Conservation (phyloP, 2,113 vertebrate species). For the Chroicocephalus ridibundus region DNA sequence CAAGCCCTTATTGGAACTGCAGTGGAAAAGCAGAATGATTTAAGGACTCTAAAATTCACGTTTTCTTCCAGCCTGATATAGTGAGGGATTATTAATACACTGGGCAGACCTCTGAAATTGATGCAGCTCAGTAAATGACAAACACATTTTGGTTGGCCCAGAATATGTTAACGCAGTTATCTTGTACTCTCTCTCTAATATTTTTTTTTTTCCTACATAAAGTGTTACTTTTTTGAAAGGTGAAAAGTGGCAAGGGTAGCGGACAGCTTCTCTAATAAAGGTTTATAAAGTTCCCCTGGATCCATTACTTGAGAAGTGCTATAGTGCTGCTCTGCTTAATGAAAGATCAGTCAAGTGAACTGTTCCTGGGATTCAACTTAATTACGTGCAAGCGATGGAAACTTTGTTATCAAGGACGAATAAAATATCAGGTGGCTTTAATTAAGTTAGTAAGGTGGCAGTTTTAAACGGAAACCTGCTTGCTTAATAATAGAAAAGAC, state of each 20-base stretch:
- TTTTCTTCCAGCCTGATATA: background rate
- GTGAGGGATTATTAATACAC: background rate
- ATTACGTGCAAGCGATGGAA: background rate
- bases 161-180: background rate
- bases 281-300: background rate
- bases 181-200: background rate
- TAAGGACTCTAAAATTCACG: background rate
- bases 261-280: background rate
- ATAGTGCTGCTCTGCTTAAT: background rate
- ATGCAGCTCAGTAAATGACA: background rate
- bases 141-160: background rate
- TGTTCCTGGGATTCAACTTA: background rate
- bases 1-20: background rate
- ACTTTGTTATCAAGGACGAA: background rate
- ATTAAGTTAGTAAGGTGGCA: background rate
- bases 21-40: background rate
- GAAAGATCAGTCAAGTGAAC: background rate
- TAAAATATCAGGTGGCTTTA: background rate
- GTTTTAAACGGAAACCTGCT: conserved; percentile 8
- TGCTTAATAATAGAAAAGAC: background rate
- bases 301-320: background rate
- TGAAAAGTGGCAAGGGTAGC: background rate
- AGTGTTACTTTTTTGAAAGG: background rate
- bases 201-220: background rate
- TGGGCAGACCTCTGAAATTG: background rate